phyloP scores from a whole-genome alignment of 2,113 vertebrate species.

The Spea multiplicata region DNA sequence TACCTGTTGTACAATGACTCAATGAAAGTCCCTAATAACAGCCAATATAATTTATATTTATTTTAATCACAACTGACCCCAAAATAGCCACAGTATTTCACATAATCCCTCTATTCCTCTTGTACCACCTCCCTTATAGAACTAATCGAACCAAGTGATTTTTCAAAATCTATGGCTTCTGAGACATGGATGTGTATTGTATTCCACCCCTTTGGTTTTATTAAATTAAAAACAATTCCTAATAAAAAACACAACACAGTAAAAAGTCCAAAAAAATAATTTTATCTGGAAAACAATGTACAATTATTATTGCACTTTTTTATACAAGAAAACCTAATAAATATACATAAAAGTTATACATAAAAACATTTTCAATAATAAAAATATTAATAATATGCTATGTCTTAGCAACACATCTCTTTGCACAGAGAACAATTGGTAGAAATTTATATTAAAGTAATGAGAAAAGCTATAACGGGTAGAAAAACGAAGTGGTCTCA shows the following conservation, averaged over 20 bases:
- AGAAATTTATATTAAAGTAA: conserved; percentile 47
- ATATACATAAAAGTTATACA: conserved; percentile 88
- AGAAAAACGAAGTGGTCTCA: background rate
- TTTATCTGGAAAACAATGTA: conserved; percentile 69
- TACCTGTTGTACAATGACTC: too few species aligned
- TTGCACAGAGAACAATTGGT: conserved; percentile 61
- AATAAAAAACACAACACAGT: conserved; percentile 5
- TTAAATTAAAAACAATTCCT: too few species aligned
- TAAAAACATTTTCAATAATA: conserved; percentile 60
- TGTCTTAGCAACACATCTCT: conserved; percentile 57
- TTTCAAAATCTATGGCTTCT: too few species aligned
- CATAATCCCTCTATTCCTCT: too few species aligned
- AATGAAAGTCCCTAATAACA: too few species aligned
- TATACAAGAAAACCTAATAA: conserved; percentile 88
- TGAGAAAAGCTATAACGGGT: background rate
- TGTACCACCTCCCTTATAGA: too few species aligned
- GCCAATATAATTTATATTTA: too few species aligned
- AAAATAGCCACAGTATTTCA: too few species aligned
- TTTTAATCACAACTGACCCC: too few species aligned
- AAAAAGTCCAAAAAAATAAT: conserved; percentile 46
- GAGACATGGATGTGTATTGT: too few species aligned
- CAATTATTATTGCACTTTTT: conserved; percentile 84
- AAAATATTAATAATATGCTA: conserved; percentile 67
- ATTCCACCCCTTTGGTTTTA: too few species aligned
- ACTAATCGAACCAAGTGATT: too few species aligned